A percentile compares a stretch with the other conserved stretches of the same genome.
Evolutionary conservation across 2,113 vertebrate genomes (phyloP).

Genomic region (Tetraodon nigroviridis): DNA sequence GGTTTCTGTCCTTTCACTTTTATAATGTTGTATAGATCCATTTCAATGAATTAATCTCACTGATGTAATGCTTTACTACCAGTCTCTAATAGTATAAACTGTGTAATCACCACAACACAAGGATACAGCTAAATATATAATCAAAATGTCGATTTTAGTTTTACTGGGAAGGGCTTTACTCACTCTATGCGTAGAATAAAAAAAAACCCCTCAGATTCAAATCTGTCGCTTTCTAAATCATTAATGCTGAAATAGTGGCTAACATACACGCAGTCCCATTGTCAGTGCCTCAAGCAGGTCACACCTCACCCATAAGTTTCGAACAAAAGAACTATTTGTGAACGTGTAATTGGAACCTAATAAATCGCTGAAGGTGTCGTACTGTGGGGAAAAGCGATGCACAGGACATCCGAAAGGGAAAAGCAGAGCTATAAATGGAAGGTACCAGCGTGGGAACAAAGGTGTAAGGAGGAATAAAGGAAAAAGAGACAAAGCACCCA

Average conservation of each 20-base stretch:
- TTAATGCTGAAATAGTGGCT: slow-evolving; percentile 18
- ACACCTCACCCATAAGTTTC: slow-evolving; percentile 30
- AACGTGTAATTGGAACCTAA: slow-evolving; percentile 49
- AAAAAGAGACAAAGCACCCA: no score
- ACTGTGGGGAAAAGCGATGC: slow-evolving; percentile 41
- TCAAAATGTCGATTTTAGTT: slow-evolving; percentile 5
- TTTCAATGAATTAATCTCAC: no score
- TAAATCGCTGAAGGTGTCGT: slow-evolving; percentile 11
- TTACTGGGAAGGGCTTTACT: slow-evolving; percentile 18
- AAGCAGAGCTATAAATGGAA: slow-evolving; percentile 6
- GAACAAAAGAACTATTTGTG: slow-evolving; percentile 31
- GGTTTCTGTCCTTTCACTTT: no score
- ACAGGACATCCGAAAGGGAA: slow-evolving; percentile 36
- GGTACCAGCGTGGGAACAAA: slow-evolving; percentile 1
- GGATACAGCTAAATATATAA: neutral
- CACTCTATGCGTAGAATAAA: slow-evolving; percentile 12
- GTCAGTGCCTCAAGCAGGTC: neutral
- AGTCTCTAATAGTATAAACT: slow-evolving; percentile 15
- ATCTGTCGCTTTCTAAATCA: slow-evolving; percentile 25
- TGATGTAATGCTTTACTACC: neutral
- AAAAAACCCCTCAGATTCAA: neutral
- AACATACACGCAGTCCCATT: slow-evolving; percentile 3
- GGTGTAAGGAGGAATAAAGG: neutral
- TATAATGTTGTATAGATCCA: no score
- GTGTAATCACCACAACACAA: neutral